phyloP scores from a whole-genome alignment of 1,140 invertebrate species.

The Lutraria rhynchaena region DNA sequence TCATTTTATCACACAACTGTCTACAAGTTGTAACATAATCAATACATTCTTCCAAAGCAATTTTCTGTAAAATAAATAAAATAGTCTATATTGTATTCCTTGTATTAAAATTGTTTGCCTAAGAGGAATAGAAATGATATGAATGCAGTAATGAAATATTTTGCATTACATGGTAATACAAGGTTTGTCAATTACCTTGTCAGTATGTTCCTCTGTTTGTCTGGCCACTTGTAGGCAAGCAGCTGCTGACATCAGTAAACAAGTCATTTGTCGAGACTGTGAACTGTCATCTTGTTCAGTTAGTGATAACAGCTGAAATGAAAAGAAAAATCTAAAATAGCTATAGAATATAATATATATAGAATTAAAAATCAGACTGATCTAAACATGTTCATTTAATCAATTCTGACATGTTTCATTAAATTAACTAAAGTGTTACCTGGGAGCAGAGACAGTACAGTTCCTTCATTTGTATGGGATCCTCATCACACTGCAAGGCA shows the following conservation, averaged over 20 bases:
- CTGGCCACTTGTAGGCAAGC: conserved; percentile 74
- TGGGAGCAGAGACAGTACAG: conserved; percentile 75
- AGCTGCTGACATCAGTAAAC: conserved; percentile 77
- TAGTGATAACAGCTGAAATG: conserved; percentile 68
- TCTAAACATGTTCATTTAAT: not conserved
- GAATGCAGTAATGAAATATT: too few species aligned
- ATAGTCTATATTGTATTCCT: not conserved
- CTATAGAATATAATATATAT: not conserved
- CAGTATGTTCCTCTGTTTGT: conserved; percentile 43
- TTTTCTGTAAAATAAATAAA: conserved; percentile 40
- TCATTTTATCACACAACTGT: conserved; percentile 14
- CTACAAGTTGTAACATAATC: conserved; percentile 61
- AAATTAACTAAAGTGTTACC: too few species aligned
- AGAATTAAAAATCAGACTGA: not conserved
- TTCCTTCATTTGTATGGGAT: conserved; percentile 71
- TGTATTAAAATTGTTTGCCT: not conserved
- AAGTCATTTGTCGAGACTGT: conserved; percentile 72
- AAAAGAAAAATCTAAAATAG: conserved; percentile 14
- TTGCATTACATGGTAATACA: too few species aligned
- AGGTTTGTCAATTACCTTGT: conserved; percentile 69
- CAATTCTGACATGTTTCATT: not conserved
- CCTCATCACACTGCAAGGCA: conserved; percentile 73
- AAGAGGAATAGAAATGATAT: too few species aligned
- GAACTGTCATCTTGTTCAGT: conserved; percentile 62
- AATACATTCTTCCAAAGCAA: conserved; percentile 62